These are phyloP conservation scores for Eupithecia tripunctaria DNA, from an alignment of 2,888 invertebrate species.

Conservation along the genomic window DNA sequence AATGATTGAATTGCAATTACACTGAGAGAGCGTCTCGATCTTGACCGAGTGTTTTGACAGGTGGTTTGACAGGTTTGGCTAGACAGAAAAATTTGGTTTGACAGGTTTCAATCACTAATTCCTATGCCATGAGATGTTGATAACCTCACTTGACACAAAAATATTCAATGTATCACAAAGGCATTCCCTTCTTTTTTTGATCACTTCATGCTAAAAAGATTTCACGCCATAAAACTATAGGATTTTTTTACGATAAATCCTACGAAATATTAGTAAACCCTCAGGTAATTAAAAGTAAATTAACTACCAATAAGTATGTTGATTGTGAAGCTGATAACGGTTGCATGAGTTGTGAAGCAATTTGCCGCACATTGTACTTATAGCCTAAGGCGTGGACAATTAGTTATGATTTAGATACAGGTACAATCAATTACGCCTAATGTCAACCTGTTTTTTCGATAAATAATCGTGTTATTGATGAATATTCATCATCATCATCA, in stretches of 20 bases:
- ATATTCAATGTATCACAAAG: background rate
- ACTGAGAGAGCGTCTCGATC: no score
- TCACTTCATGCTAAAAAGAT: background rate
- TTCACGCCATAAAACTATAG: background rate
- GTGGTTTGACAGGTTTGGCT: no score
- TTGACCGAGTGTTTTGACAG: no score
- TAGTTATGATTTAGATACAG: conserved; percentile 52
- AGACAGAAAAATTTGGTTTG: background rate
- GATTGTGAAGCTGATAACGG: conserved; percentile 12
- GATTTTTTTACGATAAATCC: background rate
- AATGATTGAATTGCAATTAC: no score
- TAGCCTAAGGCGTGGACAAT: conserved; percentile 51
- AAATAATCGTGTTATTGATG: conserved; percentile 15
- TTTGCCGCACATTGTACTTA: conserved; percentile 7
- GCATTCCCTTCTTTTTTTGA: background rate
- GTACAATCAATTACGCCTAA: conserved; percentile 54
- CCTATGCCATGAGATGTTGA: no score
- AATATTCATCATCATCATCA: no score
- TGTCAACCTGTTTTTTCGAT: conserved; percentile 49
- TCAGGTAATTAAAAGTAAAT: conserved; percentile 1
- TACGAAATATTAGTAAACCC: background rate
- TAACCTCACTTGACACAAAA: background rate
- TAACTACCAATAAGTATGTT: conserved; percentile 2
- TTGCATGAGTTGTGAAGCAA: conserved; percentile 15
- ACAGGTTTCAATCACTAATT: background rate